Base-by-base conservation (phyloP, 2,797 vertebrate species). In the Calcarius lapponicus region DNA sequence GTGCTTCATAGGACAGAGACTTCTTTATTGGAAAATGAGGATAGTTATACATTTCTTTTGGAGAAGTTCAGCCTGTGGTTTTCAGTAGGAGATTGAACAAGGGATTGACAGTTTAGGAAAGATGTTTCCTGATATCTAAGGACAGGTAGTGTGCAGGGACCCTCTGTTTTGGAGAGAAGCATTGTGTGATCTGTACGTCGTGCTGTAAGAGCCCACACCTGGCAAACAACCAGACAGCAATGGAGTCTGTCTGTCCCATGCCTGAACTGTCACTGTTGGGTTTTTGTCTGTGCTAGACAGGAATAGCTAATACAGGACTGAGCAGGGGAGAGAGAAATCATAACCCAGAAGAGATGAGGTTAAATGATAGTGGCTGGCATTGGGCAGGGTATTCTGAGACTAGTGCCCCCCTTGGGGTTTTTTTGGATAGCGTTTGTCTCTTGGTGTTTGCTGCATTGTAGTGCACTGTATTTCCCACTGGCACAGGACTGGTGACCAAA, bases 371-470 rank as follows among this genome's bases (percentile, higher is more conserved):
- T 19, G 34, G 42, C n/a, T 53, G 45, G 43, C n/a, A 20, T 26
- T 36, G 45, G 61, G 6, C 20, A 22, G 29, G 42, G 22, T n/a
- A 7, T 66, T 84, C 58, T 31, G 62, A 75, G 48, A 28, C 4
- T 17, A 17, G 17, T 0, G 0, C 14, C 56, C 6, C 26, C n/a
- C 24, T 26, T 32, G 47, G 19, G 3, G 12, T 20, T 42, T 9
- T 53, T 57, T 10, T 31, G 1, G 66, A 3, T 34, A 7, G n/a
- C 43, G 22, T 32, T 80, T 80, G 43, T 43, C 74, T 70, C 9
- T 25, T 64, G 53, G 9, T 40, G n/a, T 70, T 54, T 36, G 13
- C 58, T 81, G 17, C 34, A 42, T 38, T 19, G 24, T 5, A 1
- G 38, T n/a, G 64, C 8, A 0, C 38, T 26, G 45, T 43, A 8